These are phyloP conservation scores for Caenorhabditis sp. DNA, from an alignment of 2,888 invertebrate species.

Conservation along the genomic window DNA sequence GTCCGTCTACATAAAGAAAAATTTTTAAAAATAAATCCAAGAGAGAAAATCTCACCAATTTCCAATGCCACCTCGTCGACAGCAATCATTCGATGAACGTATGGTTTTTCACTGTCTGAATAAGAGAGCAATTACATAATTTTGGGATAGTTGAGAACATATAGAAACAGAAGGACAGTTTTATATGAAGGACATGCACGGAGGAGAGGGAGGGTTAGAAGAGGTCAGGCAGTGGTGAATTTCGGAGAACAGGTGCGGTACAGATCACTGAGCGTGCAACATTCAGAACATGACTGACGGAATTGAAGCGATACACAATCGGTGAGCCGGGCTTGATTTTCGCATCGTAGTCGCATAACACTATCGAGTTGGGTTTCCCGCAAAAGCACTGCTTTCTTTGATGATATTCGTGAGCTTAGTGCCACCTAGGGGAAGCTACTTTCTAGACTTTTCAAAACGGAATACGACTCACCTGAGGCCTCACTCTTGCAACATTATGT, in stretches of 20 bases:
- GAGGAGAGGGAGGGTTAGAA: constrained; percentile 4
- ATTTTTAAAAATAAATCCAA: not conserved
- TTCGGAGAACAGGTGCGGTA: constrained; percentile 30
- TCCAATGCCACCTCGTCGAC: constrained; percentile 77
- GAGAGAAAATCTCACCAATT: constrained; percentile 69
- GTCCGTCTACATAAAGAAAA: constrained; percentile 71
- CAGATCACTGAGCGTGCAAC: constrained; percentile 36
- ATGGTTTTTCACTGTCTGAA: constrained; percentile 77
- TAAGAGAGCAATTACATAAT: constrained; percentile 3
- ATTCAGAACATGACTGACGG: constrained; percentile 69
- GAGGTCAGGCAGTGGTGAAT: constrained; percentile 25
- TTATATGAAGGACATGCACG: constrained; percentile 3
- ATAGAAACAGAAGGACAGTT: constrained; percentile 3
- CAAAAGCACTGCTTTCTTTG: constrained; percentile 34
- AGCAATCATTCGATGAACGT: constrained; percentile 81
- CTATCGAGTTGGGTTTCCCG: constrained; percentile 64
- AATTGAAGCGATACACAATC: constrained; percentile 77
- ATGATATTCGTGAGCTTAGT: constrained; percentile 45
- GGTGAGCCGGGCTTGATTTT: constrained; percentile 78
- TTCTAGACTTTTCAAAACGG: not conserved
- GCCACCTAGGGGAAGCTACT: constrained; percentile 36
- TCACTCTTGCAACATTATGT: constrained; percentile 75
- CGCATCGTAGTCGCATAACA: constrained; percentile 65
- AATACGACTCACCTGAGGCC: constrained; percentile 68
- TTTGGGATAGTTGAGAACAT: not conserved